Evolutionary conservation across 2,113 vertebrate genomes (phyloP).

Genomic region (Micronycteris hirsuta): DNA sequence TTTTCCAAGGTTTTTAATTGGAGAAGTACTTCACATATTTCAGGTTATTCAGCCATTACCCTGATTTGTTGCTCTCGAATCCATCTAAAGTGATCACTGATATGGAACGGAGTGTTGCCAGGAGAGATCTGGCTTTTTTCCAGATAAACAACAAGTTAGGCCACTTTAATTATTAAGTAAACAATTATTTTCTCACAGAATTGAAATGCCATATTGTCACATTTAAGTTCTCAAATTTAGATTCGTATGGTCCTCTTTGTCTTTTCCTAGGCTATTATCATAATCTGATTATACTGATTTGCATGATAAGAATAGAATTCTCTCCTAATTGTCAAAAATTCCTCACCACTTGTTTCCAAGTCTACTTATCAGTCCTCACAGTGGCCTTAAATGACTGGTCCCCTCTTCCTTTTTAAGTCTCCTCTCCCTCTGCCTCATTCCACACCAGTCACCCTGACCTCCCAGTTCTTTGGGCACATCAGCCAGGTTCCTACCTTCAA

Average conservation of each 20-base stretch:
- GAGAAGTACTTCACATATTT: not conserved
- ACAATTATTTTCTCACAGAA: not conserved
- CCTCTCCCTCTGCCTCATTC: not conserved
- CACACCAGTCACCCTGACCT: no score
- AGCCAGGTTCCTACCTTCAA: not conserved
- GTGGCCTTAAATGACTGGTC: rapidly evolving
- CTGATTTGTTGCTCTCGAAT: not conserved
- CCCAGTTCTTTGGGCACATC: not conserved
- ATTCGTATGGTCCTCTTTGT: not conserved
- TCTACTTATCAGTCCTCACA: not conserved
- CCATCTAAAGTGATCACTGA: not conserved
- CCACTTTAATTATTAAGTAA: not conserved
- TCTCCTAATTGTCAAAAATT: not conserved
- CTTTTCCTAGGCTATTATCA: not conserved
- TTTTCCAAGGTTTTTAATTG: not conserved
- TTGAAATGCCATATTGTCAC: not conserved
- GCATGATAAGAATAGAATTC: not conserved
- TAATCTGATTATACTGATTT: not conserved
- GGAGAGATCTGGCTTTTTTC: not conserved
- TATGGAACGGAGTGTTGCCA: not conserved
- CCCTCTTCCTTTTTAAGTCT: no score
- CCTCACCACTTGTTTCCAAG: no score
- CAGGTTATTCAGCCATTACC: not conserved
- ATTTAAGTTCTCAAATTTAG: not conserved
- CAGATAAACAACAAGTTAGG: not conserved